Evolutionary conservation across 2,888 invertebrate genomes (phyloP), one percentile per base, ranked within the genome.

Genomic region (Ochropleura plecta): DNA sequence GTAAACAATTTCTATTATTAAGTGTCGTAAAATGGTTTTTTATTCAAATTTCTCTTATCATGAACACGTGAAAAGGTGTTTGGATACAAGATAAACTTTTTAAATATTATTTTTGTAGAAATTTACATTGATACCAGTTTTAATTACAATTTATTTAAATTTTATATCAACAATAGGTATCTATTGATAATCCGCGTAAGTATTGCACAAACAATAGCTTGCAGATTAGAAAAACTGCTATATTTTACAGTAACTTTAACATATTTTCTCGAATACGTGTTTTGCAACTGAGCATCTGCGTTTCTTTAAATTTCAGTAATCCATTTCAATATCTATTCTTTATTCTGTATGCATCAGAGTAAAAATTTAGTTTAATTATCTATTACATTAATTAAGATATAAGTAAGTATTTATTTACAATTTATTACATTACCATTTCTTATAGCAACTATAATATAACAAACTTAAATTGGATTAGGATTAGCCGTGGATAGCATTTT

Each of bases 61-160:
- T 93, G 93, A 94, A 94, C 93, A 93, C 91, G 92, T 93, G 92
- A 92, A 91, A 92, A 90, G 90, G 90, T 91, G 90, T 93, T 83
- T 83, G 70, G 62, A 85, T 86, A 79, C 75, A 79, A 82, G 79
- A 86, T 78, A 74, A 73, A 71, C 76, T 88, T 89, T 89, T 90
- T 88, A 88, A 88, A 88, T 88, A 90, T 84, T n/a, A 53, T 60
- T 60, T 88, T 86, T 80, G 78, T 86, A 88, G 76, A 72, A 83
- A 90, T 90, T 90, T 92, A 90, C 92, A 90, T 83, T 87, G 83
- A 89, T 89, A 88, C 83, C 88, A 84, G 84, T 87, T 81, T 85
- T 86, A 81, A 83, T 88, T 88, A 88, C 81, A 89, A 89, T 88
- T 87, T 85, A 85, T 86, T 88, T 73, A 78, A 87, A 88, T 71